These are phyloP conservation scores for Theonella swinhoei DNA, from an alignment of 37 sponge, comb jelly and placozoan genomes.

Conservation along the genomic window DNA sequence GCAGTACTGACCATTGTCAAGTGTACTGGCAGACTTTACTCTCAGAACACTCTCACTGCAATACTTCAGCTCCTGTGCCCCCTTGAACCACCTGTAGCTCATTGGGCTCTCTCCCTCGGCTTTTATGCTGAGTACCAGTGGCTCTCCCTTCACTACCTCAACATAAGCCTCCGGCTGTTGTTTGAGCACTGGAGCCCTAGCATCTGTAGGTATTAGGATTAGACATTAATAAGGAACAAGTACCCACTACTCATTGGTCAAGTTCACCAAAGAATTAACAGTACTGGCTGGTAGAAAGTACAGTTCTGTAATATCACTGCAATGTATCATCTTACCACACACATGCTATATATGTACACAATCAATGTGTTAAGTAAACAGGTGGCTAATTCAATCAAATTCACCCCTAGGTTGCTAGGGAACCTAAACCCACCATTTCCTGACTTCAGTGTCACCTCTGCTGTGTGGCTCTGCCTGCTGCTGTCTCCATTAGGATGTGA, in stretches of 20 bases:
- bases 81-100: constrained; percentile 53
- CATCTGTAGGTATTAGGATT: neutral
- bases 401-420: no score
- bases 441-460: neutral
- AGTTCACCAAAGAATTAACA: no score
- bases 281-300: no score
- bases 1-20: constrained; percentile 37
- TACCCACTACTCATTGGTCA: no score
- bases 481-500: neutral
- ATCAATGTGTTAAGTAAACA: no score
- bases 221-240: neutral
- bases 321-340: no score
- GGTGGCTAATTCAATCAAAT: no score
- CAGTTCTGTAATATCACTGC: no score
- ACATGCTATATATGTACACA: no score
- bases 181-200: neutral
- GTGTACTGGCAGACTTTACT: neutral
- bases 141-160: constrained; percentile 13
- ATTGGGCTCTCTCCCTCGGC: constrained; percentile 16
- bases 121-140: constrained; percentile 13
- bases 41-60: neutral
- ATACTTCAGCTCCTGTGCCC: constrained; percentile 19
- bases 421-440: neutral
- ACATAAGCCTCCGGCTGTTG: constrained; percentile 18
- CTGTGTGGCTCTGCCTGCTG: neutral